Base-by-base conservation (phyloP, 2,797 vertebrate species). In the Chaenodraco wilsoni region DNA sequence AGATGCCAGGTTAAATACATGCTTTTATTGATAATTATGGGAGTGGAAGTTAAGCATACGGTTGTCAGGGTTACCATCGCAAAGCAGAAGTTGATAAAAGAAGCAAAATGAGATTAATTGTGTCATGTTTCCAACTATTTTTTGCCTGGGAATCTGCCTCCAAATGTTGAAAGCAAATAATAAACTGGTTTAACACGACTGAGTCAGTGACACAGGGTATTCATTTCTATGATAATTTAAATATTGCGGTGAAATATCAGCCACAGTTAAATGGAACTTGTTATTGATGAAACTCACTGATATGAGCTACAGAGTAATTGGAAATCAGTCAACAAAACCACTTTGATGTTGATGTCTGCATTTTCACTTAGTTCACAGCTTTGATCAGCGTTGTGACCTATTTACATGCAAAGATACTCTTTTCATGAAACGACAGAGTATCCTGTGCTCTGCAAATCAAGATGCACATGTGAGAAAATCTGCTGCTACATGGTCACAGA, bases 301-400 rank as follows among this genome's bases (percentile, higher is more conserved):
- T 67, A 62, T 5, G 19, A 55, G 68, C 5, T 0, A 17, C 15
- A 1, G 3, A 40, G 1, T 14, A n/a, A 49, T n/a, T 60, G 69
- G 67, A 72, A 76, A 76, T 62, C n/a, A 37, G 61, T 14, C 16
- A 12, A 46, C 14, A 50, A 79, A 83, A 72, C 58, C 61, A 2
- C 44, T 0, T 15, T 79, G 73, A 49, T 72, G 64, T 59, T 8
- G 15, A 40, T 16, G 0, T 41, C 16, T 37, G 68, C 10, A 11
- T 1, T 15, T 41, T 37, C 17, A 11, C 59, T 8, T 58, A 68
- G 37, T 14, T 69, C 19, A 17, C 15, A 64, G 45, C 31, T 77
- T 19, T 49, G 1, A 82, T 78, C 63, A 65, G 51, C 51, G 45
- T 59, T 52, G 59, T 41, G 46, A 40, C 3, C 6, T 0, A 4